Conservation (phyloP, 2,888 invertebrate species). For the Myopa testacea region DNA sequence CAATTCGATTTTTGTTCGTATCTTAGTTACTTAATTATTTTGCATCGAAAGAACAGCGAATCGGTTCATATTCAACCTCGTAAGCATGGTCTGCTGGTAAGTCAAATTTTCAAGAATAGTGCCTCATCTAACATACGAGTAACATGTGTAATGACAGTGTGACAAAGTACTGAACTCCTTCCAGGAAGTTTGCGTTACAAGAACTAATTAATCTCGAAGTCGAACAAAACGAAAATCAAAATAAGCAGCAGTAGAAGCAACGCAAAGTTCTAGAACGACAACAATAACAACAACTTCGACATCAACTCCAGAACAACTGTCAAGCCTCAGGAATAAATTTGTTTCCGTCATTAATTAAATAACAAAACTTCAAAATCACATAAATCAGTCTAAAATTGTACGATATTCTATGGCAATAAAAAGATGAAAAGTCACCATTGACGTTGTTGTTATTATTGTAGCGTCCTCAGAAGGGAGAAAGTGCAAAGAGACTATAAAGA, state of each 20-base stretch:
- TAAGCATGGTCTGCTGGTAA: neutral
- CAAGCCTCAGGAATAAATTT: slow-evolving; percentile 51
- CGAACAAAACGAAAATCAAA: neutral
- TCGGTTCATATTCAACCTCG: too few species aligned
- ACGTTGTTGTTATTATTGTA: neutral
- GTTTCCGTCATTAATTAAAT: slow-evolving; percentile 61
- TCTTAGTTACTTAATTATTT: too few species aligned
- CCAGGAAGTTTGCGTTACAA: slow-evolving; percentile 52
- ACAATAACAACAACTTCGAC: slow-evolving; percentile 8
- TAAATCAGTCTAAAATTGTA: slow-evolving; percentile 53
- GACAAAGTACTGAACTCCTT: neutral
- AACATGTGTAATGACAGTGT: neutral
- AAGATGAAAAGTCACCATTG: slow-evolving; percentile 1
- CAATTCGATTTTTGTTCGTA: too few species aligned
- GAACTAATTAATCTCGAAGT: slow-evolving; percentile 56
- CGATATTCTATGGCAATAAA: neutral
- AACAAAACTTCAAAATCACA: slow-evolving; percentile 60
- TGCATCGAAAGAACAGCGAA: too few species aligned
- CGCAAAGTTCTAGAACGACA: neutral
- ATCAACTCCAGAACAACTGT: slow-evolving; percentile 18
- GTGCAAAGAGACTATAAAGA: neutral
- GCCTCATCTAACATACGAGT: neutral
- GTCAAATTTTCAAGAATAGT: neutral
- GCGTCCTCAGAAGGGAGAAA: neutral
- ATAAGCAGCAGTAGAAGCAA: neutral